These are phyloP conservation scores for Ctenochaetus hawaiiensis DNA, from an alignment of 2,797 vertebrate genomes.

Conservation along the genomic window DNA sequence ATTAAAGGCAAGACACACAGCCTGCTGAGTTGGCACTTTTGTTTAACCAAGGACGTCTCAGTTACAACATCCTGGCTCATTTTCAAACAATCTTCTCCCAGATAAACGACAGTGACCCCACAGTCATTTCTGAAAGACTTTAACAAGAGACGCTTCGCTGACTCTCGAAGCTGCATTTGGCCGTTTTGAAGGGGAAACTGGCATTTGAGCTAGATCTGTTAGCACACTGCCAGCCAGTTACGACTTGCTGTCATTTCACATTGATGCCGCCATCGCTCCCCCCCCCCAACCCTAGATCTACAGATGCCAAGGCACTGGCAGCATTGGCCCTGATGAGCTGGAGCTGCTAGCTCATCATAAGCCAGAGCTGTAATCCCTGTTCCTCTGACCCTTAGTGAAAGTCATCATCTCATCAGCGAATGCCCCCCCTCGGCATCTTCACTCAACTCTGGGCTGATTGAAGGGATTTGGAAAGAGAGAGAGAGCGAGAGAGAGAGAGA, in stretches of 20 bases:
- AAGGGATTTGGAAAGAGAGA: slow-evolving; percentile 30
- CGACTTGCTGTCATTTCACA: slow-evolving; percentile 37
- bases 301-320: slow-evolving; percentile 43
- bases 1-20: slow-evolving; percentile 67
- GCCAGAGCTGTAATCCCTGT: slow-evolving; percentile 44
- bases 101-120: slow-evolving; percentile 65
- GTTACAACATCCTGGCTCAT: slow-evolving; percentile 57
- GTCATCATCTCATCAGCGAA: slow-evolving; percentile 56
- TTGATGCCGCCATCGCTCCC: not conserved
- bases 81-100: slow-evolving; percentile 56
- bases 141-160: slow-evolving; percentile 51
- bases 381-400: slow-evolving; percentile 39
- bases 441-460: slow-evolving; percentile 36
- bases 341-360: slow-evolving; percentile 50
- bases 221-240: slow-evolving; percentile 51
- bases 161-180: slow-evolving; percentile 50
- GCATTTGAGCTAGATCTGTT: slow-evolving; percentile 63
- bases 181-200: slow-evolving; percentile 54
- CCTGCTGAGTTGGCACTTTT: slow-evolving; percentile 38
- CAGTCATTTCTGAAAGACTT: slow-evolving; percentile 56
- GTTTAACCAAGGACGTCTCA: slow-evolving; percentile 47
- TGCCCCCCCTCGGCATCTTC: slow-evolving; percentile 24
- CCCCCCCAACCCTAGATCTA: not conserved
- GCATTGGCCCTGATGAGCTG: slow-evolving; percentile 48
- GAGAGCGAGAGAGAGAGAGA: slow-evolving; percentile 12